Percentiles rank a stretch among this genome's conserved stretches.
Evolutionary conservation across 1,140 invertebrate genomes (phyloP).

Genomic region (Triops longicaudatus): DNA sequence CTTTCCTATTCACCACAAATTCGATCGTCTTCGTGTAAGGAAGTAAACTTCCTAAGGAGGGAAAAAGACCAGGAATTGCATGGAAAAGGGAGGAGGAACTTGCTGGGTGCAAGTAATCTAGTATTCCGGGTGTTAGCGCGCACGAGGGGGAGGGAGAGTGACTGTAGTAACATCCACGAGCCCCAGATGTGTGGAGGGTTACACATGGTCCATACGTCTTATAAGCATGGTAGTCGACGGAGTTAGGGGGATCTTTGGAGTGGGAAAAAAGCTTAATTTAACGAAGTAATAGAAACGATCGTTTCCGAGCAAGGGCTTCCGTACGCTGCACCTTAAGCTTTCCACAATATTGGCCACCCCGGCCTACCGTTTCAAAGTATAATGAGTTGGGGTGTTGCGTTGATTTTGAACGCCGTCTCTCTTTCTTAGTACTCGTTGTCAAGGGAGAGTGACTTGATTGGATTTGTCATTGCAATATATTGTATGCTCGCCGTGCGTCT

Average conservation of each 20-base stretch:
- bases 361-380: constrained; percentile 8
- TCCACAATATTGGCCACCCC: background rate
- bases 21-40: background rate
- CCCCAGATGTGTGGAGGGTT: background rate
- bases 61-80: background rate
- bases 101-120: background rate
- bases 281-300: constrained; percentile 1
- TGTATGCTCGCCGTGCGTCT: background rate
- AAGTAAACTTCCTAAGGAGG: background rate
- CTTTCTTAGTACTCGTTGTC: background rate
- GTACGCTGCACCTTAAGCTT: background rate
- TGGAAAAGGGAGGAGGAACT: background rate
- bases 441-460: constrained; percentile 1
- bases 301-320: background rate
- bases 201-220: background rate
- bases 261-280: constrained; percentile 15
- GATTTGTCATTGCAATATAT: background rate
- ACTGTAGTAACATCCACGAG: background rate
- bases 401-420: background rate
- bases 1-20: background rate
- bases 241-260: background rate
- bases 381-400: background rate
- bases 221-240: background rate
- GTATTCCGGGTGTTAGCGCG: background rate
- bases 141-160: background rate